Evolutionary conservation across 2,888 invertebrate genomes (phyloP), one percentile per base, ranked within the genome.

Genomic region (Drosophila kambysellisi): DNA sequence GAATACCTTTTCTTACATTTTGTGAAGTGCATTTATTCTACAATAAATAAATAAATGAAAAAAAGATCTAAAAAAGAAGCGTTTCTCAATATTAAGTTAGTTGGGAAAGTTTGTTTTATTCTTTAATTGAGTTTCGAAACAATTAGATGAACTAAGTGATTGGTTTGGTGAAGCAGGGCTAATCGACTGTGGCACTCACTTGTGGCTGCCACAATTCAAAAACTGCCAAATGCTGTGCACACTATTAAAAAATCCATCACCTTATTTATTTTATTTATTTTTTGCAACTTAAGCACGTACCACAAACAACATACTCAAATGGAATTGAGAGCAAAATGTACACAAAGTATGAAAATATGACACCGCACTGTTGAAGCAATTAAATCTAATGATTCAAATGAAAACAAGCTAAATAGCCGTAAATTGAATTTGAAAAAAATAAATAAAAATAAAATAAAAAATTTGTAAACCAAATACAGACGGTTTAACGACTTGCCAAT

Each of bases 391-490:
- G 62, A 53, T 37, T 57, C 46, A 39, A 62, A 71, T 62, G 52
- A 62, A 71, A 57, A 39, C 72, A 59, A 54, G 50, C 43, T 17
- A 73, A 73, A 65, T 60, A 73, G 66, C 46, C 74, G 46, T 68
- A 62, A 81, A 63, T 64, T 59, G 12, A 70, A 59, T 73, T 56
- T 52, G 46, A 53, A 37, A 29, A 30, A n/a, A 15, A 37, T n/a
- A n/a, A n/a, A n/a, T n/a, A 11, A 3, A n/a, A 32, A 52, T 32
- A 20, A 15, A 15, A 7, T 4, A 9, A 56, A 7, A n/a, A 32
- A 67, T 61, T 58, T 62, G 61, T 74, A 77, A 77, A 68, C 79
- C 54, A 61, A 74, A 74, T 33, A 59, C 56, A 61, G 66, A 66
- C 43, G 17, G 56, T 35, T 72, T 58, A 62, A 53, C 62, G 39